A percentile compares a stretch with the other conserved stretches of the same genome.
Evolutionary conservation across 2,113 vertebrate species (phyloP).

Genomic region (Gasterosteus aculeatus): DNA sequence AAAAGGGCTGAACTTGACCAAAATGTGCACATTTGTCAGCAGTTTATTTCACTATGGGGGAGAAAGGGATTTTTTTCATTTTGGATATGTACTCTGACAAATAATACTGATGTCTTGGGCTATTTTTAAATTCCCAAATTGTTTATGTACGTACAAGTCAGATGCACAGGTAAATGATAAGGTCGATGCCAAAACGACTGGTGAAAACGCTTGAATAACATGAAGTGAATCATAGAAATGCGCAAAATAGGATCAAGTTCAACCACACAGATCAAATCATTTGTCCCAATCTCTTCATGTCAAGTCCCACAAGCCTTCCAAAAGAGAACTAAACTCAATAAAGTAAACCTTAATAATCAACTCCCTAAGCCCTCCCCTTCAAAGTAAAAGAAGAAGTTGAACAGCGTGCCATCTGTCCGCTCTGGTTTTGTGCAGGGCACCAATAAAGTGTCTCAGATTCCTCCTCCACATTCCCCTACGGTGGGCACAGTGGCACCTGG

Average conservation of each 20-base stretch:
- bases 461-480: constrained; percentile 89
- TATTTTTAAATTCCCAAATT: constrained; percentile 13
- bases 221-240: constrained; percentile 77
- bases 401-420: constrained; percentile 91
- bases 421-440: constrained; percentile 93
- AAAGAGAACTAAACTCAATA: constrained; percentile 75
- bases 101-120: constrained; percentile 45
- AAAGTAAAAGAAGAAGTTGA: constrained; percentile 81
- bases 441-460: constrained; percentile 94
- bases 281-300: constrained; percentile 84
- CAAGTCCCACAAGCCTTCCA: constrained; percentile 83
- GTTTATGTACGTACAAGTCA: constrained; percentile 19
- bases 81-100: no score
- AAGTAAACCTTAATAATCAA: constrained; percentile 73
- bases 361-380: constrained; percentile 72
- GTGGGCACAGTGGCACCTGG: constrained; percentile 84
- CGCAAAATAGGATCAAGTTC: constrained; percentile 92
- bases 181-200: constrained; percentile 42
- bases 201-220: constrained; percentile 23
- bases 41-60: constrained; percentile 7
- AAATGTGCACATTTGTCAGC: constrained; percentile 63
- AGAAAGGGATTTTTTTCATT: no score
- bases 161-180: constrained; percentile 20
- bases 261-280: constrained; percentile 79
- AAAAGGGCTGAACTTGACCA: constrained; percentile 75